phyloP scores from a whole-genome alignment of 2,113 vertebrate species.

The Protobothrops flavoviridis region DNA sequence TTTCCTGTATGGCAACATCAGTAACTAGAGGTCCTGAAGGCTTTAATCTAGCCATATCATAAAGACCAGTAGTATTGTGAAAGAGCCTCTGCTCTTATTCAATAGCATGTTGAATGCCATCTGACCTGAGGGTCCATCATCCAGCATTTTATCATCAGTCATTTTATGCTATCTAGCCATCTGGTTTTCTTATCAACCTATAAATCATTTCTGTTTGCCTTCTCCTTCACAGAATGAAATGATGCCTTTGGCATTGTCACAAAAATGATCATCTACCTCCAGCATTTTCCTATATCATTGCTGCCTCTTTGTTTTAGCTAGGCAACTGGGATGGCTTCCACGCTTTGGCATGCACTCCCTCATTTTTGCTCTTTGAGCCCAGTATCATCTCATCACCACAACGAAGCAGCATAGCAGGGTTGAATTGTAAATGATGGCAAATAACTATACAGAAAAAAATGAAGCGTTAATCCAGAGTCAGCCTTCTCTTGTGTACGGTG shows the following conservation, averaged over 20 bases:
- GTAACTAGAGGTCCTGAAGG: neutral
- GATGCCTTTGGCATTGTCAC: neutral
- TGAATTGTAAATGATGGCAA: neutral
- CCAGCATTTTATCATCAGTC: neutral
- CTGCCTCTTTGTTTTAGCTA: neutral
- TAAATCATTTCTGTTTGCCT: neutral
- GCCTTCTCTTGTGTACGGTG: neutral
- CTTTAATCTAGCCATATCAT: neutral
- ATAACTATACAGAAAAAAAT: neutral
- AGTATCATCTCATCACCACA: neutral
- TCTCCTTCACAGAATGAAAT: neutral
- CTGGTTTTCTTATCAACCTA: neutral
- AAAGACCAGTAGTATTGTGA: neutral
- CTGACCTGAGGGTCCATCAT: neutral
- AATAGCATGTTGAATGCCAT: neutral
- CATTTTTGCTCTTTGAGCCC: neutral
- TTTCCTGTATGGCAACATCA: neutral
- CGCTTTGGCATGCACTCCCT: neutral
- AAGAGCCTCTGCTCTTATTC: neutral
- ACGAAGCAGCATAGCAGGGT: neutral
- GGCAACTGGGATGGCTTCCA: neutral
- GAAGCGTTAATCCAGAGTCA: neutral
- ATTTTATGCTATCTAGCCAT: neutral
- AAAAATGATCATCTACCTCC: neutral
- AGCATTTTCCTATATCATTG: neutral